Conservation (phyloP, 2,113 vertebrate genomes). For the Romanogobio albipinnatus region DNA sequence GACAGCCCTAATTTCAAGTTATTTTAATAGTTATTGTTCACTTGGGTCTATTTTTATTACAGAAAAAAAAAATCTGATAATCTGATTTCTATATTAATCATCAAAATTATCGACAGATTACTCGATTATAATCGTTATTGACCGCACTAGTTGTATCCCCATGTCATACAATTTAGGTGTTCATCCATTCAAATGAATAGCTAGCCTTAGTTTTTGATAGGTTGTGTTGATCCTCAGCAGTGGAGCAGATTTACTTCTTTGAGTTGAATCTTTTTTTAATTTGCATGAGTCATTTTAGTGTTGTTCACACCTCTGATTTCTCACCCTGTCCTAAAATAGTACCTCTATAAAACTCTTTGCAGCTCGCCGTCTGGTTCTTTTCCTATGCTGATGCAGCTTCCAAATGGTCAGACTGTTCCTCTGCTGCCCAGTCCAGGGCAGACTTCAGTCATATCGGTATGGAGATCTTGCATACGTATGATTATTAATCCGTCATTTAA, state of each 20-base stretch:
- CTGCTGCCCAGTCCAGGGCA: constrained; percentile 91
- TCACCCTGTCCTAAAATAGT: constrained; percentile 9
- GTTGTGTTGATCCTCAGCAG: not conserved
- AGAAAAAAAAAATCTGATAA: too few relatives aligned
- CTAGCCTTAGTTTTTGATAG: not conserved
- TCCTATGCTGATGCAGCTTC: constrained; percentile 91
- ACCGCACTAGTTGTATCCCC: too few relatives aligned
- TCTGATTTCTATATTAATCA: too few relatives aligned
- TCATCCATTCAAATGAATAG: not conserved
- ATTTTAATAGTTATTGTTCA: too few relatives aligned
- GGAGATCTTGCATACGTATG: constrained; percentile 47
- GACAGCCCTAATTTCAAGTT: too few relatives aligned
- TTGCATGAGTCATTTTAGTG: constrained; percentile 31
- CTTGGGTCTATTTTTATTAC: too few relatives aligned
- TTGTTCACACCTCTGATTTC: constrained; percentile 34
- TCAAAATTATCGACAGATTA: too few relatives aligned
- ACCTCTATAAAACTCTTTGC: constrained; percentile 44
- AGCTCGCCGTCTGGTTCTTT: constrained; percentile 89
- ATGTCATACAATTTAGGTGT: not conserved
- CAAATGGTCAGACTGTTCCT: constrained; percentile 92
- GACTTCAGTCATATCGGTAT: constrained; percentile 97
- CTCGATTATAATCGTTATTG: too few relatives aligned
- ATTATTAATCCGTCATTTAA: not conserved
- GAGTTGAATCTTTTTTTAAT: constrained; percentile 9
- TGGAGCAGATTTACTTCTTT: not conserved